phyloP scores from a whole-genome alignment of 2,888 invertebrate genomes.

The Diploptera punctata region DNA sequence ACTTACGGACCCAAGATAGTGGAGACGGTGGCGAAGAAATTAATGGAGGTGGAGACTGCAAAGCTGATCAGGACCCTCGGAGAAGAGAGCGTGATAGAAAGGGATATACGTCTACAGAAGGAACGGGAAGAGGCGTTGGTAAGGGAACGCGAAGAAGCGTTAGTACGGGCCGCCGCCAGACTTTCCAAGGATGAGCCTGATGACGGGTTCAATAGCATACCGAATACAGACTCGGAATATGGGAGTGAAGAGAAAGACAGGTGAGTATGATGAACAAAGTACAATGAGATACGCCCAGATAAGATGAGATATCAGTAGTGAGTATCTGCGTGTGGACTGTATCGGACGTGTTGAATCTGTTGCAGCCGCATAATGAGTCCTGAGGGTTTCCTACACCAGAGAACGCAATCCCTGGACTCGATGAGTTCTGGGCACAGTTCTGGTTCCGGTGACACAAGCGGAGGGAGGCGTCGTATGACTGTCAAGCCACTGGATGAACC shows the following conservation, averaged over 20 bases:
- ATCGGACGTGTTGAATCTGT: neutral
- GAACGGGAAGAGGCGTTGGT: constrained; percentile 55
- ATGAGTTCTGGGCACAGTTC: constrained; percentile 47
- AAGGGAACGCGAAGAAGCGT: constrained; percentile 42
- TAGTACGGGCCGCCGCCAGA: constrained; percentile 37
- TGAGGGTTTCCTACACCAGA: constrained; percentile 46
- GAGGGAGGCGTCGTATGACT: constrained; percentile 44
- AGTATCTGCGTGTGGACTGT: too few species aligned
- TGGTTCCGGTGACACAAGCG: constrained; percentile 4
- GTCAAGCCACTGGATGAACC: constrained; percentile 50
- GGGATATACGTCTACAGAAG: constrained; percentile 56
- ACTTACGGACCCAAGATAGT: constrained; percentile 41
- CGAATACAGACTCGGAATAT: constrained; percentile 50
- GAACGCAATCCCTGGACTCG: constrained; percentile 50
- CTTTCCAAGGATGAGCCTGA: constrained; percentile 40
- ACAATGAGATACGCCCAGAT: too few species aligned
- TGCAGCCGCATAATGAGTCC: constrained; percentile 48
- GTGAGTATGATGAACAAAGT: too few species aligned
- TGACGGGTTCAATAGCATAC: constrained; percentile 47
- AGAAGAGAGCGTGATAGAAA: constrained; percentile 55
- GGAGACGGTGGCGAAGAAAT: constrained; percentile 41
- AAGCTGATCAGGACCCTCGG: neutral
- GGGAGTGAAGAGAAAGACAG: constrained; percentile 47
- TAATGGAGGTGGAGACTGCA: neutral
- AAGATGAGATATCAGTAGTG: too few species aligned